Conservation (phyloP, 2,888 invertebrate species). For the Polydesmus complanatus region DNA sequence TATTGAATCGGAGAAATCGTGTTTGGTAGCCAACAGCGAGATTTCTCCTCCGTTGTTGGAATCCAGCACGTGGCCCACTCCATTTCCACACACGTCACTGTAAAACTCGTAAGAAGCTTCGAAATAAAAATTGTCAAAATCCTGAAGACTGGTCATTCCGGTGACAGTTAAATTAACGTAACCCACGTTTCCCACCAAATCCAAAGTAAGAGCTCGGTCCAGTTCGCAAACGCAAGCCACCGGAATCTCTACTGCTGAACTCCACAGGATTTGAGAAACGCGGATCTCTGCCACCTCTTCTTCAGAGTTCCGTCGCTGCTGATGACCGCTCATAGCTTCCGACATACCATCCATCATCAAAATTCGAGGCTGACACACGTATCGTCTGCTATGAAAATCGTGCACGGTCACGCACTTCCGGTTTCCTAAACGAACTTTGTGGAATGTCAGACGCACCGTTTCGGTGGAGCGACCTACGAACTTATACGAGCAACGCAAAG, state of each 20-base stretch:
- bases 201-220: slow-evolving; percentile 48
- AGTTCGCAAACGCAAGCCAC: slow-evolving; percentile 36
- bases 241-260: slow-evolving; percentile 48
- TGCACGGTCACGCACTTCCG: slow-evolving; percentile 51
- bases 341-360: slow-evolving; percentile 45
- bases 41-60: slow-evolving; percentile 58
- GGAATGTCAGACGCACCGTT: slow-evolving; percentile 53
- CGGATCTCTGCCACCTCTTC: slow-evolving; percentile 18
- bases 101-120: slow-evolving; percentile 68
- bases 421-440: slow-evolving; percentile 41
- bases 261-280: slow-evolving; percentile 20
- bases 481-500: slow-evolving; percentile 57
- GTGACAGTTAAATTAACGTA: slow-evolving; percentile 59
- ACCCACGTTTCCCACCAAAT: slow-evolving; percentile 53
- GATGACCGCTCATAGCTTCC: slow-evolving; percentile 29
- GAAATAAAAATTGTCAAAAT: slow-evolving; percentile 63
- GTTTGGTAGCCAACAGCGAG: slow-evolving; percentile 54
- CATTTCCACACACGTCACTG: slow-evolving; percentile 52
- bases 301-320: slow-evolving; percentile 17
- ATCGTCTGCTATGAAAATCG: slow-evolving; percentile 53
- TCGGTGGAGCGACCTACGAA: slow-evolving; percentile 57
- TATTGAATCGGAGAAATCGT: slow-evolving; percentile 49
- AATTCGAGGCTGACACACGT: slow-evolving; percentile 41
- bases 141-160: slow-evolving; percentile 66
- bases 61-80: slow-evolving; percentile 44